Percentiles rank a stretch among this genome's conserved stretches.
These are phyloP conservation scores for Eciton burchellii DNA, from an alignment of 1,140 invertebrate species.

Conservation along the genomic window DNA sequence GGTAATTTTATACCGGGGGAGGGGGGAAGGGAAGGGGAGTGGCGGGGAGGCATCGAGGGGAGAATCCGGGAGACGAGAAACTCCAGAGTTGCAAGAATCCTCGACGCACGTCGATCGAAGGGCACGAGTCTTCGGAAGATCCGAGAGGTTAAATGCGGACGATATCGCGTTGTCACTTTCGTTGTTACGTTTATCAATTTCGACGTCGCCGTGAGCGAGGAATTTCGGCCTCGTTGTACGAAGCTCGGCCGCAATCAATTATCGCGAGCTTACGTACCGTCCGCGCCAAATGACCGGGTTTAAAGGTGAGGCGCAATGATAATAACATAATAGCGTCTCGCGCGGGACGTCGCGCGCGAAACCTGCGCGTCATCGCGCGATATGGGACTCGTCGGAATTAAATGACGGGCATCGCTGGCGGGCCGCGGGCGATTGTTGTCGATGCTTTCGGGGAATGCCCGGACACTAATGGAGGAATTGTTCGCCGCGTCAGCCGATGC, in stretches of 20 bases:
- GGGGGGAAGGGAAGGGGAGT: too few relatives aligned
- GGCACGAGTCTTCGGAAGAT: slow-evolving; percentile 7
- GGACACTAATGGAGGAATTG: slow-evolving; percentile 32
- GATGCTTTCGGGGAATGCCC: slow-evolving; percentile 28
- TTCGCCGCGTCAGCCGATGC: slow-evolving; percentile 37
- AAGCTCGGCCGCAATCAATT: not conserved
- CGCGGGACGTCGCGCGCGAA: too few relatives aligned
- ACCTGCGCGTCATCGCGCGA: too few relatives aligned
- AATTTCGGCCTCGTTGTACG: not conserved
- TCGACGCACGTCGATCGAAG: not conserved
- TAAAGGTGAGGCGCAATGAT: too few relatives aligned
- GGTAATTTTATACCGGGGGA: slow-evolving; percentile 41
- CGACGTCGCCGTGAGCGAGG: not conserved
- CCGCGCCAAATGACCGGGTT: not conserved
- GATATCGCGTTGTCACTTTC: not conserved
- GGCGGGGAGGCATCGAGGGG: too few relatives aligned
- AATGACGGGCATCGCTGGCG: too few relatives aligned
- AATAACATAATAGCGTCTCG: slow-evolving; percentile 13
- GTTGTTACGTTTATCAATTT: too few relatives aligned
- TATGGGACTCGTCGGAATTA: not conserved
- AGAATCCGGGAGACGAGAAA: too few relatives aligned
- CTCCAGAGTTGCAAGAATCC: slow-evolving; percentile 12
- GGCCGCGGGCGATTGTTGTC: not conserved
- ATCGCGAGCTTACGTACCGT: not conserved
- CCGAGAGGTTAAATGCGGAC: slow-evolving; percentile 12